A percentile compares a stretch with the other conserved stretches of the same genome.
phyloP scores from a whole-genome alignment of 2,113 vertebrate genomes.

The Odocoileus hemionus region DNA sequence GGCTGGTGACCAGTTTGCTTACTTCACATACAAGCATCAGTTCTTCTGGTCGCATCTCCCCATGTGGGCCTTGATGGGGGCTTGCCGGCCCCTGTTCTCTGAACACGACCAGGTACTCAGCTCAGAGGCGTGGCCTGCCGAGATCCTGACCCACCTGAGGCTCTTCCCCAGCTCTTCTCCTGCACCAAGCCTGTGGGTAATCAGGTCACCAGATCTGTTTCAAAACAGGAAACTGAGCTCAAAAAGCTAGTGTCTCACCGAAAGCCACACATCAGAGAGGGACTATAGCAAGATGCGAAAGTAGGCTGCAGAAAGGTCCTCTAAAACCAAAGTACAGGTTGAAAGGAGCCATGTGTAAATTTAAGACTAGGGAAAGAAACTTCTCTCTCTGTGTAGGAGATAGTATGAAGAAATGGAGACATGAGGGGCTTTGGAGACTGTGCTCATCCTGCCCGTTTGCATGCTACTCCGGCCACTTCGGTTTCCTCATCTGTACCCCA shows the following conservation, averaged over 20 bases:
- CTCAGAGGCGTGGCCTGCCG: rapidly evolving
- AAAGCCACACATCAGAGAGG: rapidly evolving
- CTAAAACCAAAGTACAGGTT: neutral
- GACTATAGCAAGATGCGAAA: rapidly evolving
- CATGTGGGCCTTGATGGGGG: neutral
- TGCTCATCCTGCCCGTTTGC: rapidly evolving
- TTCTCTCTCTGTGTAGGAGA: rapidly evolving
- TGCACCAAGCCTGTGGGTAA: neutral
- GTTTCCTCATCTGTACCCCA: neutral
- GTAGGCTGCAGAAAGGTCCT: neutral
- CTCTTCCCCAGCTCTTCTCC: neutral
- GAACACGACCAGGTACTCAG: neutral
- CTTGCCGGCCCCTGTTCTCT: neutral
- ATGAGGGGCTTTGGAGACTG: neutral
- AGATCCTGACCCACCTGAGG: rapidly evolving
- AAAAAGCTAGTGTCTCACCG: neutral
- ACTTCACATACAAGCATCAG: neutral
- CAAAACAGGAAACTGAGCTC: neutral
- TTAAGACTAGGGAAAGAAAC: neutral
- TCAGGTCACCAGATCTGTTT: rapidly evolving
- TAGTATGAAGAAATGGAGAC: rapidly evolving
- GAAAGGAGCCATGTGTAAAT: neutral
- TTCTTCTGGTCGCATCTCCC: neutral
- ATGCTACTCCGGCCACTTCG: rapidly evolving
- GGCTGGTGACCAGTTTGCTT: neutral